A percentile compares a stretch with the other conserved stretches of the same genome.
These are phyloP conservation scores for Euwallacea similis DNA, from an alignment of 1,140 invertebrate species.

Conservation along the genomic window DNA sequence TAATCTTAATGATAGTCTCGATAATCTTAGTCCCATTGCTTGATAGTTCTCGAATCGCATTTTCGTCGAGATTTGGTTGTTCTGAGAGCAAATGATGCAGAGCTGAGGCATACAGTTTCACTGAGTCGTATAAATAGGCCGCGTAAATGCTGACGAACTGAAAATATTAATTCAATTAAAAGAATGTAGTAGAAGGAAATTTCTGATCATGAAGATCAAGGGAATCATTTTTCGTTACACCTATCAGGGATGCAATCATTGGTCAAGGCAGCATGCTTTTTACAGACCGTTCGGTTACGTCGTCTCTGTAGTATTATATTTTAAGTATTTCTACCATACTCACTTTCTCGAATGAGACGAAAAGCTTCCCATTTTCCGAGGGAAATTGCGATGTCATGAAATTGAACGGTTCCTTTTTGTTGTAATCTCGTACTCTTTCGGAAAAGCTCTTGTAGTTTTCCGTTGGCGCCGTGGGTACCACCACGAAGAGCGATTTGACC, in stretches of 20 bases:
- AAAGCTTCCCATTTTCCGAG: conserved; percentile 45
- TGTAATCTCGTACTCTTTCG: conserved; percentile 74
- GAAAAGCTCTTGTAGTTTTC: conserved; percentile 76
- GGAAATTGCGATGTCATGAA: conserved; percentile 55
- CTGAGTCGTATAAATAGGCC: conserved; percentile 94
- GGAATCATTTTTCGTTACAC: background rate
- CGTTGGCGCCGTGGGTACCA: conserved; percentile 79
- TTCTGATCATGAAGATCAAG: background rate
- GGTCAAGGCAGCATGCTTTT: background rate
- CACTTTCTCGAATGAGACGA: conserved; percentile 54
- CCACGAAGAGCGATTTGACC: conserved; percentile 80
- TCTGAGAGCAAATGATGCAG: conserved; percentile 73
- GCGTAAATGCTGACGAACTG: conserved; percentile 91
- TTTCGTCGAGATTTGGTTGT: conserved; percentile 59
- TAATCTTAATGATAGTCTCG: conserved; percentile 72
- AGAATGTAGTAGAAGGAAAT: no score
- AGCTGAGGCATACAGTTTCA: conserved; percentile 87
- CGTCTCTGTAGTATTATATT: no score
- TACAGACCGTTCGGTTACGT: no score
- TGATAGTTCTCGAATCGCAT: conserved; percentile 70
- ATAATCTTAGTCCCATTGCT: conserved; percentile 78
- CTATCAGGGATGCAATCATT: conserved; percentile 2
- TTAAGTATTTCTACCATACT: background rate
- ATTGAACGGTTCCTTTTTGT: conserved; percentile 73
- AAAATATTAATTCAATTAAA: conserved; percentile 40